Evolutionary conservation across 2,888 invertebrate species (phyloP).

Genomic region (Phasia obesa): DNA sequence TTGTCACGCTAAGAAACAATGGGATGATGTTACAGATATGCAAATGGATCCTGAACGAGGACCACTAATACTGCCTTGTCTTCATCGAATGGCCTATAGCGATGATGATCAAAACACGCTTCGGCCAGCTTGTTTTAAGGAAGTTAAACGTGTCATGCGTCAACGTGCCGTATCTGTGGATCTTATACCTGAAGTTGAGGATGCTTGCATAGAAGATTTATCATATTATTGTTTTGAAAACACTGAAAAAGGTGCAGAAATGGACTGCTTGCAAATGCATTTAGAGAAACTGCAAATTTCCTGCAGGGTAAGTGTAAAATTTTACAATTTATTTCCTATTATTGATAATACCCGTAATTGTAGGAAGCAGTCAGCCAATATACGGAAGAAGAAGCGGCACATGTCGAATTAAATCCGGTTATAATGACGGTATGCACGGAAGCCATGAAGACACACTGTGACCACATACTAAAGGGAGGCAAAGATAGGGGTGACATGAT

Average conservation of each 20-base stretch:
- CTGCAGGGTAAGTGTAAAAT: conserved; percentile 85
- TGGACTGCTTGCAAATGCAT: conserved; percentile 94
- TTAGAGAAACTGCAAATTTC: conserved; percentile 86
- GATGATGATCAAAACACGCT: conserved; percentile 83
- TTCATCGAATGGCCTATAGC: conserved; percentile 89
- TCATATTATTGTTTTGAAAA: conserved; percentile 92
- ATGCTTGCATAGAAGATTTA: conserved; percentile 93
- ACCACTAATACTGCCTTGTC: conserved; percentile 93
- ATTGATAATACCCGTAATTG: neutral
- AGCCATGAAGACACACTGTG: conserved; percentile 90
- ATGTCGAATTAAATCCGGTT: conserved; percentile 94
- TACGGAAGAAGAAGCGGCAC: conserved; percentile 94
- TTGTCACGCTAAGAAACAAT: conserved; percentile 90
- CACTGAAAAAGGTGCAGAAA: conserved; percentile 94
- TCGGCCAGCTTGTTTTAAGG: conserved; percentile 85
- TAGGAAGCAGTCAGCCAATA: conserved; percentile 88
- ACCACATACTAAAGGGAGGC: conserved; percentile 86
- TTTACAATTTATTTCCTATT: neutral
- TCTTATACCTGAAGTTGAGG: conserved; percentile 96
- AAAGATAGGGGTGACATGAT: conserved; percentile 92
- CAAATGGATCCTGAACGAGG: conserved; percentile 90
- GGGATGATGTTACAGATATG: conserved; percentile 86
- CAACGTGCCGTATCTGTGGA: conserved; percentile 96
- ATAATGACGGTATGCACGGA: conserved; percentile 91
- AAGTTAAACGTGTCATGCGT: conserved; percentile 95